These are phyloP conservation scores for Pemphigus obesinymphae DNA, from an alignment of 1,140 invertebrate species.

Conservation along the genomic window DNA sequence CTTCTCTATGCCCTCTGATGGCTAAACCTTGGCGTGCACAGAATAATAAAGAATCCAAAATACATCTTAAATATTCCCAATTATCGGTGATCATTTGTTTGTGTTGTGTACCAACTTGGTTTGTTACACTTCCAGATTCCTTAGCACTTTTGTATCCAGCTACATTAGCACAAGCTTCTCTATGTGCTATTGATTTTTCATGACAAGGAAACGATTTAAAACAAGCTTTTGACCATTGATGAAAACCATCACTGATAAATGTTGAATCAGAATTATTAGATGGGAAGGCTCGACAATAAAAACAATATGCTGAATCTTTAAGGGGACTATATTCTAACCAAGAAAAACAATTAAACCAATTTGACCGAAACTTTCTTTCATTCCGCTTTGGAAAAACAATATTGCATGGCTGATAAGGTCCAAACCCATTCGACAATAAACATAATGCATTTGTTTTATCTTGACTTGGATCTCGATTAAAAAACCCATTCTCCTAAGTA, in stretches of 20 bases:
- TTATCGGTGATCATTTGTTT: neutral
- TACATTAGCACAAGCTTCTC: neutral
- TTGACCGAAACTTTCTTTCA: neutral
- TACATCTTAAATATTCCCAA: neutral
- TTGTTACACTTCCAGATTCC: neutral
- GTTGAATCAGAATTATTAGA: neutral
- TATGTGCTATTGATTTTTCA: neutral
- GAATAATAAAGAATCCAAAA: neutral
- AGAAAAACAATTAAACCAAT: neutral
- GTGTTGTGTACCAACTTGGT: neutral
- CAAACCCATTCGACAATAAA: no score
- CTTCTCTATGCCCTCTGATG: neutral
- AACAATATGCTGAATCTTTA: neutral
- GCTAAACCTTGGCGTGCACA: conserved; percentile 2
- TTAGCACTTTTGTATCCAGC: neutral
- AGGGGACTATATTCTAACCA: neutral
- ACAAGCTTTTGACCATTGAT: neutral
- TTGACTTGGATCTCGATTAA: no score
- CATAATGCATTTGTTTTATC: neutral
- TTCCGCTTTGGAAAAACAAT: neutral
- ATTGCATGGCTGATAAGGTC: neutral
- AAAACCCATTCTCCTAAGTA: no score
- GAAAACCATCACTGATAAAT: neutral
- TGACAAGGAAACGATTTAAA: neutral
- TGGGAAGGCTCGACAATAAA: neutral